Evolutionary conservation across 2,888 invertebrate genomes (phyloP), one percentile per base, ranked within the genome.

Genomic region (Drosophila flavopinicola): DNA sequence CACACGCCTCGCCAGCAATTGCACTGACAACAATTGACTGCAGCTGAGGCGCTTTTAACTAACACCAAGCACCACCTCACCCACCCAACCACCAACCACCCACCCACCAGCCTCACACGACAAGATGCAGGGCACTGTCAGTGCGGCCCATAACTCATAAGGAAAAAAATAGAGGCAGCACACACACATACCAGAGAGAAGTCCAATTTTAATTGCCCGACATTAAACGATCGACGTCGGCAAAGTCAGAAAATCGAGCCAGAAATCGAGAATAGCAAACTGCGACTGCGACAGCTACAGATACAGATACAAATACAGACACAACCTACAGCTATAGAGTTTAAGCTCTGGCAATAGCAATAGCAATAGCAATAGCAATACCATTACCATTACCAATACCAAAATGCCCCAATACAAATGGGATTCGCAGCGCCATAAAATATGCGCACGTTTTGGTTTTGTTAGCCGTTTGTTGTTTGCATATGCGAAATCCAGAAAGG

Each of bases 191-290:
- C 58, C 42, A 42, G 57, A 63, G 58, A 72, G 51, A 74, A 56
- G 64, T 75, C 82, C 72, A 80, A 75, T 87, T 84, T 84, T 84
- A 84, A 84, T 84, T 84, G 83, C 83, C 83, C 87, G 78, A 85
- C 87, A 85, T 87, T 87, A 84, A 84, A 84, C 87, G 83, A 84
- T 85, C 83, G 83, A 65, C 78, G 39, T 39, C 66, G 61, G 54
- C 30, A 53, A 53, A 53, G 65, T 51, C 59, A 51, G 27, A 39
- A 42, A 49, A 66, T 53, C 74, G 74, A 48, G 41, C 27, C 10
- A 7, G 23, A 47, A 48, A 25, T 48, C 17, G 41, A n/a, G n/a
- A 57, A 30, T 54, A 69, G 70, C 29, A 45, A 29, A 27, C 45
- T 23, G 13, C 24, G 39, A 30, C 38, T 32, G 17, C 42, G 49